Evolutionary conservation across 1,140 invertebrate genomes (phyloP).

Genomic region (Pteromalus puparum): DNA sequence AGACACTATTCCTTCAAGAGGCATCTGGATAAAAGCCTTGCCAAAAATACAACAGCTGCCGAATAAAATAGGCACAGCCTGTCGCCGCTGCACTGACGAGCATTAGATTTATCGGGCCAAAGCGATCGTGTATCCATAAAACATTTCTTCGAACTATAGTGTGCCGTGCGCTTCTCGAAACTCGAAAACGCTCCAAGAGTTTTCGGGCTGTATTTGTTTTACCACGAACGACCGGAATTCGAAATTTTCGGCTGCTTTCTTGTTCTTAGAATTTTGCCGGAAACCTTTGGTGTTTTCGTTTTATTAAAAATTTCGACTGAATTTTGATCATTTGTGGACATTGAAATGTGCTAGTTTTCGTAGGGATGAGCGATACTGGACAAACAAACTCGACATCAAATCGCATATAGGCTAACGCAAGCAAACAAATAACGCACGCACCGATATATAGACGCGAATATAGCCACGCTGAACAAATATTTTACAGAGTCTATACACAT

Average conservation of each 20-base stretch:
- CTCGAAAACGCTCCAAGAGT: neutral
- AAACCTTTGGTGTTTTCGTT: neutral
- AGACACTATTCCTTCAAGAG: neutral
- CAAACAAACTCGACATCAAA: no score
- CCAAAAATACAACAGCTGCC: neutral
- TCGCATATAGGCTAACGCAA: no score
- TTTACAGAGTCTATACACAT: neutral
- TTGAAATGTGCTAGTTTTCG: no score
- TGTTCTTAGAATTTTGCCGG: neutral
- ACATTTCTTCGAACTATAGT: neutral
- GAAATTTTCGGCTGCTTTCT: neutral
- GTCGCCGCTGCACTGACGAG: neutral
- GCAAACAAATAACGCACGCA: no score
- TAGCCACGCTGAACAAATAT: neutral
- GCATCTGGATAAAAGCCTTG: neutral
- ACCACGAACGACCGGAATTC: neutral
- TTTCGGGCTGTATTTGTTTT: neutral
- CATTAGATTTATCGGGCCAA: neutral
- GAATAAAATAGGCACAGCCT: neutral
- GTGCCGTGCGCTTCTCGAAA: neutral
- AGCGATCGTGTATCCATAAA: neutral
- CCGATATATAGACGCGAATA: no score
- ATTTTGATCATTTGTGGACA: no score
- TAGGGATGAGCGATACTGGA: no score
- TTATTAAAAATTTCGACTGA: no score